phyloP scores from a whole-genome alignment of 2,113 vertebrate genomes.

The Origma solitaria region DNA sequence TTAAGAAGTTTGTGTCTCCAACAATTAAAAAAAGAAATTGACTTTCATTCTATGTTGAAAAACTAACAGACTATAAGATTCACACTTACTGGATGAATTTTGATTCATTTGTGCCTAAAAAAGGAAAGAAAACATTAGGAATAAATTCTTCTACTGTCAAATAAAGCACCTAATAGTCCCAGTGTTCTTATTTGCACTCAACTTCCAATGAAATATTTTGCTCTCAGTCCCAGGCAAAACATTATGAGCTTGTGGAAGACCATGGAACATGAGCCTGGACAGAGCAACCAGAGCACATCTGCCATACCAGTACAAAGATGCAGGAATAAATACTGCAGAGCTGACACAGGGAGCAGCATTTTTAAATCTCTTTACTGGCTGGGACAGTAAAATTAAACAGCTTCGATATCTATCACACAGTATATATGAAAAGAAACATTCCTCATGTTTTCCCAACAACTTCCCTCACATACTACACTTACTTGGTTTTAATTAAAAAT shows the following conservation, averaged over 20 bases:
- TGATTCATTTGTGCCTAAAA: conserved; percentile 89
- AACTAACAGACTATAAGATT: neutral
- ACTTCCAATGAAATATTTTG: neutral
- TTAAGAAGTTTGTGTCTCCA: neutral
- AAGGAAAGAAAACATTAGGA: conserved; percentile 15
- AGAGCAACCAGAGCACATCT: neutral
- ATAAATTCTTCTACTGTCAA: neutral
- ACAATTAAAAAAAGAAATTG: neutral
- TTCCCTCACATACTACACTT: neutral
- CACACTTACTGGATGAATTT: conserved; percentile 94
- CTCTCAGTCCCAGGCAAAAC: neutral
- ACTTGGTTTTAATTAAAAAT: neutral
- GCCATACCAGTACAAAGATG: neutral
- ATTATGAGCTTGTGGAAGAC: neutral
- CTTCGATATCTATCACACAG: neutral
- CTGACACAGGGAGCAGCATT: neutral
- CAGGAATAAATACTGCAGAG: neutral
- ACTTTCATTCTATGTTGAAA: neutral
- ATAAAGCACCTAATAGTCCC: neutral
- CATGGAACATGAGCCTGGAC: neutral
- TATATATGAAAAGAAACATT: neutral
- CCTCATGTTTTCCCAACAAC: neutral
- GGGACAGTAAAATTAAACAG: neutral
- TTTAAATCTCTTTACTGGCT: neutral
- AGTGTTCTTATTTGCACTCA: neutral